A percentile compares a stretch with the other conserved stretches of the same genome.
These are phyloP conservation scores for Boloria selene DNA, from an alignment of 2,888 invertebrate genomes.

Conservation along the genomic window DNA sequence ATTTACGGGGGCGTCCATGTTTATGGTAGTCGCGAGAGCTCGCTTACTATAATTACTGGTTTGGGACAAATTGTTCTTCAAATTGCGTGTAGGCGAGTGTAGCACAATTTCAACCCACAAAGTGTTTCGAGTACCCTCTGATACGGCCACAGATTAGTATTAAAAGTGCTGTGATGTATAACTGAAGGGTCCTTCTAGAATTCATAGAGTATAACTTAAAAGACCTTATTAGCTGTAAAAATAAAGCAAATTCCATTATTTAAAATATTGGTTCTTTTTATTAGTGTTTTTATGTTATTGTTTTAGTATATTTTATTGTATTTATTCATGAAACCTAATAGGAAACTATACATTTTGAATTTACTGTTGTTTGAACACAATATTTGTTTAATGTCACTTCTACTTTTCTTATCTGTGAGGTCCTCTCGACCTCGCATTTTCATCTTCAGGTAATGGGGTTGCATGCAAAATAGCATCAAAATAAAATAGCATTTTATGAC, in stretches of 20 bases:
- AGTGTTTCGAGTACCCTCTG: slow-evolving; percentile 22
- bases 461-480: slow-evolving; percentile 20
- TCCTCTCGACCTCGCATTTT: slow-evolving; percentile 8
- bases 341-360: no score
- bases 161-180: slow-evolving; percentile 3
- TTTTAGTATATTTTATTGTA: no score
- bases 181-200: not conserved
- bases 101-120: slow-evolving; percentile 21
- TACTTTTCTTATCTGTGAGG: not conserved
- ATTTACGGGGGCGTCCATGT: slow-evolving; percentile 11
- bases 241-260: no score
- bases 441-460: slow-evolving; percentile 9
- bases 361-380: no score
- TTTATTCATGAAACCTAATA: no score
- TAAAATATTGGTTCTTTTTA: no score
- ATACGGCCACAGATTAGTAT: not conserved
- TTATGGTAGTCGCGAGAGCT: slow-evolving; percentile 18
- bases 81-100: slow-evolving; percentile 28
- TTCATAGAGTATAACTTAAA: no score
- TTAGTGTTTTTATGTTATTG: no score
- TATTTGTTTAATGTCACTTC: not conserved
- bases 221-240: no score
- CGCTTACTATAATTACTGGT: slow-evolving; percentile 31
- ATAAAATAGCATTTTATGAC: slow-evolving; percentile 1
- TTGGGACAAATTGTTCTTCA: slow-evolving; percentile 30